Evolutionary conservation across 2,113 vertebrate species (phyloP).

Genomic region (Sus scrofa): DNA sequence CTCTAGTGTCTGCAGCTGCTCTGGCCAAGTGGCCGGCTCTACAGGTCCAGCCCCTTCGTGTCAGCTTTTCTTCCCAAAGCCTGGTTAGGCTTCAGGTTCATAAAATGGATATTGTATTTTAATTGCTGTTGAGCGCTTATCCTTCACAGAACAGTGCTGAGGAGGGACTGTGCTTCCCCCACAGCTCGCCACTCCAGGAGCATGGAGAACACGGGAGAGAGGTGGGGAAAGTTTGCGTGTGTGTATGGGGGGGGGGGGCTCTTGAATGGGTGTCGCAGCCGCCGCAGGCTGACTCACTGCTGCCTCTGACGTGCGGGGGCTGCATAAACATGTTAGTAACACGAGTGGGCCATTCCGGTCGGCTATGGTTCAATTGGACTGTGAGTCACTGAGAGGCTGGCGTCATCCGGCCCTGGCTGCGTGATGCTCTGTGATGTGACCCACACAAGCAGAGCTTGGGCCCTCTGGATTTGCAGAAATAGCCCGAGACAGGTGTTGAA

Average conservation of each 20-base stretch:
- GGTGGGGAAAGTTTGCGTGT: background rate
- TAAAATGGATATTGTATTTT: background rate
- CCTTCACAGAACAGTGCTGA: background rate
- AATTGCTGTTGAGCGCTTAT: background rate
- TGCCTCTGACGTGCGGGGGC: background rate
- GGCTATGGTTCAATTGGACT: background rate
- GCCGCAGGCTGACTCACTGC: background rate
- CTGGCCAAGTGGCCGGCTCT: background rate
- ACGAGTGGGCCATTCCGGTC: background rate
- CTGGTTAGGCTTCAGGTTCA: background rate
- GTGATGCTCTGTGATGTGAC: background rate
- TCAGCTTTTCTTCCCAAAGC: background rate
- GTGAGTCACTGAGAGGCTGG: background rate
- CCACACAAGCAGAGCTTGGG: background rate
- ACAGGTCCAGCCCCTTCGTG: background rate
- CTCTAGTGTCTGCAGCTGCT: background rate
- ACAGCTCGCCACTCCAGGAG: too few relatives aligned
- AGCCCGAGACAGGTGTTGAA: background rate
- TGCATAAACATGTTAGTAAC: background rate
- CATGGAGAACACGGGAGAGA: background rate
- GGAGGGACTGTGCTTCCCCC: background rate
- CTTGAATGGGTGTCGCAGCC: background rate
- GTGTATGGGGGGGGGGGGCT: too few relatives aligned
- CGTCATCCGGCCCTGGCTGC: background rate
- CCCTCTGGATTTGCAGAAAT: background rate